Evolutionary conservation across 2,113 vertebrate genomes (phyloP), one percentile per base, ranked within the genome.

Genomic region (Pyrgilauda ruficollis): DNA sequence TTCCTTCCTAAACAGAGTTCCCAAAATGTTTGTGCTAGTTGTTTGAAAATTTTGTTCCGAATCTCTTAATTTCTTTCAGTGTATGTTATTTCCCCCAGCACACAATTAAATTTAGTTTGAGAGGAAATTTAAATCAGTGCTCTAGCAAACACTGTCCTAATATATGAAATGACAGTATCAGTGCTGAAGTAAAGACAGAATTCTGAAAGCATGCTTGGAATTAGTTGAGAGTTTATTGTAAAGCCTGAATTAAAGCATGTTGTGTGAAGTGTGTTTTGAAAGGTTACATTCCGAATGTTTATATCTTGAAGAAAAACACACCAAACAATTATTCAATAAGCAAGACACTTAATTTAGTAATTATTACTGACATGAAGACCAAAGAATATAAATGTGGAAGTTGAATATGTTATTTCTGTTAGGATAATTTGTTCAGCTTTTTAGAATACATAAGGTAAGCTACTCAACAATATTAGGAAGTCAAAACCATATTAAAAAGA

Each of bases 211-310:
- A 50, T 9, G 9, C 64, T 8, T 41, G 15, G 59, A 87, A 91
- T 87, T 75, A 69, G 17, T 15, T 35, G 67, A 49, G 43, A 49
- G 41, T 89, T 87, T 91, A 26, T 52, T 41, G 44, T 61, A 80
- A 83, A 92, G 50, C 7, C n/a, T 82, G 21, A 41, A 73, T 91
- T 67, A 81, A 77, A 70, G 13, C 22, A n/a, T 74, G 31, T 35
- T 74, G 33, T 50, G 23, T 63, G 86, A 96, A 69, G 31, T 61
- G 13, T 95, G 68, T 95, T 96, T 91, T 95, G 90, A 91, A 67
- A 90, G 61, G 44, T 67, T 92, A 39, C 19, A 27, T 86, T 92
- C 39, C 77, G 72, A 83, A 85, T 67, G 75, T 93, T 91, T 93
- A 50, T 85, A 70, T 67, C 75, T 74, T 63, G 47, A 93, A 87